A percentile compares a stretch with the other conserved stretches of the same genome.
These are phyloP conservation scores for Corythornis madagascariensis DNA, from an alignment of 2,113 vertebrate species.

Conservation along the genomic window DNA sequence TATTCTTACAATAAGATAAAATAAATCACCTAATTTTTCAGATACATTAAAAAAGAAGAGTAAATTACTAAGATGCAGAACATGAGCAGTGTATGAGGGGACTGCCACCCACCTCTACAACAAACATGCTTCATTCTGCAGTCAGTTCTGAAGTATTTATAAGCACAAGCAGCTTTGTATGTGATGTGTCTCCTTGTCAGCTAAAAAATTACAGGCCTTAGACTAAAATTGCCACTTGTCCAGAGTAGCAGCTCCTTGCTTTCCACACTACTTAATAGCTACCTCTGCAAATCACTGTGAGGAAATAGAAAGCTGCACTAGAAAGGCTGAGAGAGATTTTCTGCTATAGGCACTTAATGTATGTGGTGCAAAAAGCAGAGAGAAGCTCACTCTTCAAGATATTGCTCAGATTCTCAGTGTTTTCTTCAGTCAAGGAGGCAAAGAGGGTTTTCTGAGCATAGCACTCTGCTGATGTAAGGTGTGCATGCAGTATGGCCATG, in stretches of 20 bases:
- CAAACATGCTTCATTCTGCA: neutral
- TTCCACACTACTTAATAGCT: neutral
- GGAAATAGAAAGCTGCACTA: neutral
- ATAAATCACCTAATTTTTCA: neutral
- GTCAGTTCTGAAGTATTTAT: neutral
- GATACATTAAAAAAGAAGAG: neutral
- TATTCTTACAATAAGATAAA: neutral
- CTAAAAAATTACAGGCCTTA: neutral
- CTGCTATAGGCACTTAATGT: neutral
- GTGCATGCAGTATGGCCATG: fast-evolving
- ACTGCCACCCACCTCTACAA: neutral
- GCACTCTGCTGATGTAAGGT: neutral
- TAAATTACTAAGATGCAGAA: neutral
- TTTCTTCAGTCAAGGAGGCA: neutral
- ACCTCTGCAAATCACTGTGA: neutral
- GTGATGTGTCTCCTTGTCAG: neutral
- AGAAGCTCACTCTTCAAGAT: neutral
- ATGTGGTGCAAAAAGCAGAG: neutral
- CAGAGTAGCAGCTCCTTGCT: neutral
- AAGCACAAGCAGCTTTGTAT: neutral
- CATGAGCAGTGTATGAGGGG: neutral
- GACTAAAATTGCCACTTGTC: neutral
- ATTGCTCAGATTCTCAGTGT: neutral
- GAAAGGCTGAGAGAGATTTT: neutral
- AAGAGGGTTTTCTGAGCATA: neutral